A percentile compares a stretch with the other conserved stretches of the same genome.
Evolutionary conservation across 2,113 vertebrate genomes (phyloP).

Genomic region (Eonycteris spelaea): DNA sequence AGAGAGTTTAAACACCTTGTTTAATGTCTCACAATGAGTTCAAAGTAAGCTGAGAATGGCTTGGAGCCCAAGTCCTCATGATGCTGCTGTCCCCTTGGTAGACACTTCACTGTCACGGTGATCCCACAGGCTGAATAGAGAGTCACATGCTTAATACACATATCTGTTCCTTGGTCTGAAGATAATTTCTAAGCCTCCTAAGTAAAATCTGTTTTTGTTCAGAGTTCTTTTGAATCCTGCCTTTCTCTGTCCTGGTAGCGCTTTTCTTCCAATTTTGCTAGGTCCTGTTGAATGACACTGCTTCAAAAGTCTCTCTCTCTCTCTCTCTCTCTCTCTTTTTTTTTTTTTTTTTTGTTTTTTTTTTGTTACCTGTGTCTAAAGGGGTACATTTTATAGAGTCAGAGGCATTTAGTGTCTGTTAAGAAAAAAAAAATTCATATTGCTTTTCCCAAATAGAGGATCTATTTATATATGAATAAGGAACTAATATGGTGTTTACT

Average conservation of each 20-base stretch:
- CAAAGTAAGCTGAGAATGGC: not conserved
- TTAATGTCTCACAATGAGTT: not conserved
- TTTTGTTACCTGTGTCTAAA: not conserved
- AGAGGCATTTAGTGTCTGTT: not conserved
- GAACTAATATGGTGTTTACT: not conserved
- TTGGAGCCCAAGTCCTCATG: not conserved
- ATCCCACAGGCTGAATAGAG: not conserved
- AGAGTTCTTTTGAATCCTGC: not conserved
- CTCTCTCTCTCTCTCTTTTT: too few relatives aligned
- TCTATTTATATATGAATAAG: not conserved
- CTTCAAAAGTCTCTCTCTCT: not conserved
- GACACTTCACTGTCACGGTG: rapidly evolving
- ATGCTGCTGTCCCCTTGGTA: not conserved
- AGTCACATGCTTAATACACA: not conserved
- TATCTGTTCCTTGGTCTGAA: not conserved
- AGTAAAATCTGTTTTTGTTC: not conserved
- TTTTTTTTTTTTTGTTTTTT: not conserved
- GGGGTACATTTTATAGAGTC: not conserved
- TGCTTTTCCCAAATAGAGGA: not conserved
- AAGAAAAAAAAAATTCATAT: not conserved
- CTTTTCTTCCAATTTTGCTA: not conserved
- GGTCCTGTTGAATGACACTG: not conserved
- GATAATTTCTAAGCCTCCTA: not conserved
- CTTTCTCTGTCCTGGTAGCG: not conserved
- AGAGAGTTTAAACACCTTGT: not conserved